Evolutionary conservation across 2,797 vertebrate genomes (phyloP).

Genomic region (Semaprochilodus insignis): DNA sequence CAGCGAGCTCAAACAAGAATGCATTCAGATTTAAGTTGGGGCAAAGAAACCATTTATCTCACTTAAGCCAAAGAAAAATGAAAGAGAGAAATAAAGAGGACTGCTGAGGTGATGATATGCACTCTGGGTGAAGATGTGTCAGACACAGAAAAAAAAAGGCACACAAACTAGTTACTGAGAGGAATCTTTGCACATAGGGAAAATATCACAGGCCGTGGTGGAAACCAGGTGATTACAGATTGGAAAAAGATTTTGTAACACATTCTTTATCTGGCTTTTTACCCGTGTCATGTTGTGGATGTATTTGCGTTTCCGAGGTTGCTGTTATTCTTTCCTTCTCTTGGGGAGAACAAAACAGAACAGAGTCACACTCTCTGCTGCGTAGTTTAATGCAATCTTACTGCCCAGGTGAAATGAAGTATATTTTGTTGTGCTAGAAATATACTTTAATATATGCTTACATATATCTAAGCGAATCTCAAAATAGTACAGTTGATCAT

Average conservation of each 20-base stretch:
- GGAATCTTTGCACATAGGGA: not conserved
- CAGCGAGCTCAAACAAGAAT: slow-evolving; percentile 32
- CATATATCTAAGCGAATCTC: no score
- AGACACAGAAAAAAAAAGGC: slow-evolving; percentile 8
- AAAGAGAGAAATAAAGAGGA: slow-evolving; percentile 1
- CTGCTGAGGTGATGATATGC: slow-evolving; percentile 23
- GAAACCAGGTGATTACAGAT: slow-evolving; percentile 20
- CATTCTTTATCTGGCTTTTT: not conserved
- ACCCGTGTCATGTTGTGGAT: slow-evolving; percentile 4
- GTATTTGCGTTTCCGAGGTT: slow-evolving; percentile 9
- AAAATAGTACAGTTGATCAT: no score
- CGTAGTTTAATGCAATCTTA: not conserved
- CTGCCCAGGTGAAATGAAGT: no score
- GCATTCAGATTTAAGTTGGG: slow-evolving; percentile 21
- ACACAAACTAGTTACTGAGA: slow-evolving; percentile 22
- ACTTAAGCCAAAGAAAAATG: slow-evolving; percentile 7
- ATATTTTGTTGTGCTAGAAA: no score
- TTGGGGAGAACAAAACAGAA: not conserved
- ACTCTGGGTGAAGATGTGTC: slow-evolving; percentile 39
- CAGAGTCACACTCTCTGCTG: not conserved
- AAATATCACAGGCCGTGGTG: slow-evolving; percentile 32
- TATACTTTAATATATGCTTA: no score
- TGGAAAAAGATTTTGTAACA: slow-evolving; percentile 34
- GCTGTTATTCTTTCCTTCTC: slow-evolving; percentile 24
- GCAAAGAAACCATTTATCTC: slow-evolving; percentile 24